Percentiles rank a stretch among this genome's conserved stretches.
These are phyloP conservation scores for Salvelinus namaycush DNA, from an alignment of 2,113 vertebrate species.

Conservation along the genomic window DNA sequence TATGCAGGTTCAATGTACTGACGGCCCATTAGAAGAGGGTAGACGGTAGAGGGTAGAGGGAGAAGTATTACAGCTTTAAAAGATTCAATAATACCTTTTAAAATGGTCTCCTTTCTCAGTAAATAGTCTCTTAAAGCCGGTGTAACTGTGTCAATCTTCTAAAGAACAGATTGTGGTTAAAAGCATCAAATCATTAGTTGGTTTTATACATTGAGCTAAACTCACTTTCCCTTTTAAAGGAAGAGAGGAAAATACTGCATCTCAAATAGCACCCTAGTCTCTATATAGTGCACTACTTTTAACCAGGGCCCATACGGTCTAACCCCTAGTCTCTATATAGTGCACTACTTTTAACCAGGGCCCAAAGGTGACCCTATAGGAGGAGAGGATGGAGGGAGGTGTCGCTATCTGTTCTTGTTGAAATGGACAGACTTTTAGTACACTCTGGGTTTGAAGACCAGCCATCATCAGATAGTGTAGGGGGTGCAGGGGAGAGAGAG, in stretches of 20 bases:
- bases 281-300: no score
- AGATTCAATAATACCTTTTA: conserved; percentile 30
- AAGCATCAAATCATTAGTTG: conserved; percentile 20
- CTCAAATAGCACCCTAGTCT: no score
- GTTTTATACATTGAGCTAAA: conserved; percentile 17
- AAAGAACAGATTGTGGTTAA: conserved; percentile 26
- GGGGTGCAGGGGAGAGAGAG: no score
- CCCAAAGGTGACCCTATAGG: no score
- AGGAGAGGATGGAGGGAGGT: no score
- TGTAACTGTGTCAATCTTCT: conserved; percentile 37
- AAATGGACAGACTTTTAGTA: no score
- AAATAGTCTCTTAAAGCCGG: conserved; percentile 32
- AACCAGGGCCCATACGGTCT: no score
- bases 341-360: no score
- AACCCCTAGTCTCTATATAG: no score
- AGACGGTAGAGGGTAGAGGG: background rate
- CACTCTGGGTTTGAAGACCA: no score
- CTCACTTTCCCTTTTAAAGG: background rate
- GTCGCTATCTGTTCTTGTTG: no score
- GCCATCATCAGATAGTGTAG: no score
- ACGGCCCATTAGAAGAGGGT: conserved; percentile 11
- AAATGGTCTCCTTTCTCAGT: conserved; percentile 33
- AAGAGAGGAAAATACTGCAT: background rate
- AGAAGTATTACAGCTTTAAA: conserved; percentile 12
- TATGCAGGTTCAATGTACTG: conserved; percentile 28